Evolutionary conservation across 2,888 invertebrate genomes (phyloP).

Genomic region (Acleris laterana): DNA sequence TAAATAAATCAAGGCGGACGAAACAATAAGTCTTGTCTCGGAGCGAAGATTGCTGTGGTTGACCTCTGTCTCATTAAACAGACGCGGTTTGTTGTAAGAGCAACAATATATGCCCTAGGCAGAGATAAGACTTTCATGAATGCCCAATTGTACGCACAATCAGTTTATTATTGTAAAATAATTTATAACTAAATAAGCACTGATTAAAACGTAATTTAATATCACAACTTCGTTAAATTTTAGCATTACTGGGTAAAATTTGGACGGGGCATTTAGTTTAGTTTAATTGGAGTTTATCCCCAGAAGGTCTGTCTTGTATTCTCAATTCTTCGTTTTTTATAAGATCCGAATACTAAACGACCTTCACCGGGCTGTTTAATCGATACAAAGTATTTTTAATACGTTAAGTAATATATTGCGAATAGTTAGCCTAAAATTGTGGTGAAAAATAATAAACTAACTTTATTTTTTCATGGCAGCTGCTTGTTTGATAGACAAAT

Average conservation of each 20-base stretch:
- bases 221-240: neutral
- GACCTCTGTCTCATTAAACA: neutral
- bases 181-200: slow-evolving; percentile 7
- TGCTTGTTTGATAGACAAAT: too few relatives aligned
- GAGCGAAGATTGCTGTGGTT: neutral
- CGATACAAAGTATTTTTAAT: too few relatives aligned
- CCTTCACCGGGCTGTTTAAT: too few relatives aligned
- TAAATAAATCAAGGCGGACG: slow-evolving; percentile 25
- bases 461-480: too few relatives aligned
- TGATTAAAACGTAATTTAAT: neutral
- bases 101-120: slow-evolving; percentile 18
- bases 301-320: too few relatives aligned
- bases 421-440: too few relatives aligned
- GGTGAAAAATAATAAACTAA: too few relatives aligned
- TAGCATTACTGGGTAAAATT: neutral
- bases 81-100: slow-evolving; percentile 12
- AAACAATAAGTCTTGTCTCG: slow-evolving; percentile 12
- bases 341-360: too few relatives aligned
- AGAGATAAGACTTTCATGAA: slow-evolving; percentile 11
- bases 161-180: slow-evolving; percentile 13
- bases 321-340: too few relatives aligned
- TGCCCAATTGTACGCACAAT: slow-evolving; percentile 10
- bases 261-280: neutral
- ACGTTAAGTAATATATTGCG: too few relatives aligned
- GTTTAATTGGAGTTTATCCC: too few relatives aligned